These are phyloP conservation scores for Andrena hattorfiana DNA, from an alignment of 2,888 invertebrate genomes.

Conservation along the genomic window DNA sequence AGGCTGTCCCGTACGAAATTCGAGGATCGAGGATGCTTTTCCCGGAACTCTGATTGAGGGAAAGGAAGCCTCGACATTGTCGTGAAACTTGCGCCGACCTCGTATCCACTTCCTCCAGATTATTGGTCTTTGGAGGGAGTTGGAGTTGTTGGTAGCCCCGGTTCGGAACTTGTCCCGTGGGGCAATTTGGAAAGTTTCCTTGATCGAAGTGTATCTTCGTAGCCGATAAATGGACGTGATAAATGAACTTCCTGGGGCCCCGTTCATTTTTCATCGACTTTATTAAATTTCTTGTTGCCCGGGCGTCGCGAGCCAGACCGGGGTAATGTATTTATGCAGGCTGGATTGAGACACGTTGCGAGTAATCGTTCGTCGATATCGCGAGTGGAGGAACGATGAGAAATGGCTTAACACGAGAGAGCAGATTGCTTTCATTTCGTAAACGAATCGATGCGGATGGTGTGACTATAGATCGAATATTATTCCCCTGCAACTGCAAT, in stretches of 20 bases:
- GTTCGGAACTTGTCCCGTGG: conserved; percentile 43
- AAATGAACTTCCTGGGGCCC: conserved; percentile 19
- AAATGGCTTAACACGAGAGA: neutral
- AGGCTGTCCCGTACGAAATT: neutral
- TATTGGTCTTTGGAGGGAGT: conserved; percentile 43
- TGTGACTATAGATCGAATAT: neutral
- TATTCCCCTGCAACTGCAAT: neutral
- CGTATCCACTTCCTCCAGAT: conserved; percentile 40
- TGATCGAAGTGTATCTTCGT: conserved; percentile 33
- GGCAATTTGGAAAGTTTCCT: conserved; percentile 48
- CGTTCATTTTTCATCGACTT: conserved; percentile 29
- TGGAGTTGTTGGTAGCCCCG: conserved; percentile 19
- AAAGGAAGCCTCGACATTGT: conserved; percentile 15
- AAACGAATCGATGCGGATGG: neutral
- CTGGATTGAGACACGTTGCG: neutral
- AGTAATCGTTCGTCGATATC: conserved; percentile 15
- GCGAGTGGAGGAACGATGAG: neutral
- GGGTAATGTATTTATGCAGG: conserved; percentile 17
- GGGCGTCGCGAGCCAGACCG: no score
- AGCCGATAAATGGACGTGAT: conserved; percentile 42
- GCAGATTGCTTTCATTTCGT: neutral
- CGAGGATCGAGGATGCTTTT: conserved; percentile 10
- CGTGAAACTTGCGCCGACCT: conserved; percentile 2
- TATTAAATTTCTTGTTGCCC: conserved; percentile 36
- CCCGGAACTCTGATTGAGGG: neutral